Base-by-base conservation (phyloP, 35 echinoderm and acorn worm species). In the Amphiura filiformis region DNA sequence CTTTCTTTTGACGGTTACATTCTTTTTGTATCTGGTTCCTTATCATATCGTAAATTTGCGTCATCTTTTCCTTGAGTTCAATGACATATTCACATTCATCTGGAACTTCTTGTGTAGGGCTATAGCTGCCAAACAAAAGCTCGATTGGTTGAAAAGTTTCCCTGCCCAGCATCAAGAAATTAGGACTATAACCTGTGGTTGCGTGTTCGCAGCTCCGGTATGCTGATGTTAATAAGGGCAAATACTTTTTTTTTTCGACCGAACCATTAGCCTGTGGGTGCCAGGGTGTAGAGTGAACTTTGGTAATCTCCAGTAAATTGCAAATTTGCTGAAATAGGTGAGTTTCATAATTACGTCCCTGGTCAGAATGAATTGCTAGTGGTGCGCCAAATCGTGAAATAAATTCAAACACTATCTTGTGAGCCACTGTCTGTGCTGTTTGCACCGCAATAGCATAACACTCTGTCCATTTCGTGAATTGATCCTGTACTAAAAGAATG, bases 391-490 rank as follows among this genome's bases (percentile, higher is more conserved):
- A 94, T 28, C 85, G 0, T 0, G 44, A 77, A 78, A 87, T 87
- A 81, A 87, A 91, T 36, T 91, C 89, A 44, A 77, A 75, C n/a
- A 95, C 79, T 0, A 86, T 31, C 47, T 81, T 92, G 0, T 86
- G 14, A 23, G 93, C 86, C 35, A 95, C 84, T 1, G 80, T 81
- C 35, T 42, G 65, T 80, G 84, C 89, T 4, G 57, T 65, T 57
- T 95, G 89, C 57, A 88, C 56, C 7, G 93, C 84, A 32, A 95
- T 88, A 13, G 93, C 42, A 39, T 83, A 95, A 0, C 90, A 84
- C 37, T 95, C 89, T n/a, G 79, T 91, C 86, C 90, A 95, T 75
- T 85, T 88, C 0, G 85, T 88, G 56, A 95, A 95, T 83, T 83
- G 81, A 76, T 95, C 84, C 7, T 37, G 40, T 13, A 88, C 47